These are phyloP conservation scores for Cygnus olor DNA, from an alignment of 2,797 vertebrate species.

Conservation along the genomic window DNA sequence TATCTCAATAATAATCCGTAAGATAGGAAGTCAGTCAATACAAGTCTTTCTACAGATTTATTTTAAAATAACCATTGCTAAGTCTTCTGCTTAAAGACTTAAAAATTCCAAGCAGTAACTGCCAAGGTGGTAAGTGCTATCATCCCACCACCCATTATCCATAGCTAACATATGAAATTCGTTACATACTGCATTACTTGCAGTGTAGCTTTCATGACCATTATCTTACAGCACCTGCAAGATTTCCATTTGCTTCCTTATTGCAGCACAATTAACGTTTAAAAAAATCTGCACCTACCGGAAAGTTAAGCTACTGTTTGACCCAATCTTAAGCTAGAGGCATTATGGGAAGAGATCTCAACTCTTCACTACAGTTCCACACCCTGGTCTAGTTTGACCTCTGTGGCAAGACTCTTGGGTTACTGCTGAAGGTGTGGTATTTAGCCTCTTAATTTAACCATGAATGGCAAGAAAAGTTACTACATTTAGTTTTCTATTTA, in stretches of 20 bases:
- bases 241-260: conserved; percentile 50
- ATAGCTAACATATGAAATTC: conserved; percentile 32
- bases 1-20: conserved; percentile 79
- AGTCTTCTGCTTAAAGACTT: conserved; percentile 72
- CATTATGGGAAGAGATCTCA: conserved; percentile 55
- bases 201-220: conserved; percentile 47
- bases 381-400: conserved; percentile 59
- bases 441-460: conserved; percentile 73
- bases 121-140: conserved; percentile 64
- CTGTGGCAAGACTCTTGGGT: conserved; percentile 45
- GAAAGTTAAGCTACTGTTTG: conserved; percentile 8
- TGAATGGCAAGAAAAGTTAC: conserved; percentile 78
- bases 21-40: conserved; percentile 79
- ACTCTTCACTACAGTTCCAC: conserved; percentile 66
- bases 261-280: conserved; percentile 48
- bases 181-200: conserved; percentile 70
- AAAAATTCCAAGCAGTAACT: conserved; percentile 73
- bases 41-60: conserved; percentile 77
- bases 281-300: conserved; percentile 51
- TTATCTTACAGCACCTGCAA: conserved; percentile 63
- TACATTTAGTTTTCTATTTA: conserved; percentile 89
- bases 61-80: conserved; percentile 76
- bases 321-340: conserved; percentile 59
- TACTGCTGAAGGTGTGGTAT: conserved; percentile 61
- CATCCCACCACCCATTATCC: conserved; percentile 36